Conservation (phyloP, 2,888 invertebrate genomes). For the Xestia rhomboidea region DNA sequence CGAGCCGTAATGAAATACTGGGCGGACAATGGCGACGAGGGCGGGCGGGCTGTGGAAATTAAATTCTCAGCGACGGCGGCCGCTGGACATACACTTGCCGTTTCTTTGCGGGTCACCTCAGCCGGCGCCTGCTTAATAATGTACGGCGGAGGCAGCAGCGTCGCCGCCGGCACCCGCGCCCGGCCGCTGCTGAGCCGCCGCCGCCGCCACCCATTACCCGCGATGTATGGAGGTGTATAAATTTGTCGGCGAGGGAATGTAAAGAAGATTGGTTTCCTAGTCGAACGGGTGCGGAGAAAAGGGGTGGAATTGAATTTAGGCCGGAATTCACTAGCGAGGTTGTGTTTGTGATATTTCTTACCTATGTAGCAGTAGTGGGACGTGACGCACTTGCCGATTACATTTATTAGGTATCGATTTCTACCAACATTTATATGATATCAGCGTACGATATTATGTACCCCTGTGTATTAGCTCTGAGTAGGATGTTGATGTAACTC, state of each 20-base stretch:
- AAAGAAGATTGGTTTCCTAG: conserved; percentile 89
- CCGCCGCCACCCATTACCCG: conserved; percentile 74
- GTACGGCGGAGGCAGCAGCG: conserved; percentile 72
- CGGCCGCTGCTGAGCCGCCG: conserved; percentile 62
- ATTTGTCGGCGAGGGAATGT: conserved; percentile 90
- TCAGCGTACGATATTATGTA: conserved; percentile 54
- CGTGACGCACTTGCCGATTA: conserved; percentile 83
- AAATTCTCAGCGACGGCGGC: conserved; percentile 86
- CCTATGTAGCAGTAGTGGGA: conserved; percentile 78
- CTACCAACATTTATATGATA: conserved; percentile 63
- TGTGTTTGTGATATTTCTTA: conserved; percentile 87
- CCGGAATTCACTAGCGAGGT: conserved; percentile 84
- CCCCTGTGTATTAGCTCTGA: conserved; percentile 39
- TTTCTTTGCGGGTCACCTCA: conserved; percentile 82
- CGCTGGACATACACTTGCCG: conserved; percentile 80
- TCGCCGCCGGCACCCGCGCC: conserved; percentile 62
- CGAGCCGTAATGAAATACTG: conserved; percentile 90
- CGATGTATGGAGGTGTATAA: conserved; percentile 88
- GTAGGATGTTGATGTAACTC: conserved; percentile 22
- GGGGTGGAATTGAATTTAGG: conserved; percentile 90
- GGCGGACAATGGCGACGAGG: conserved; percentile 89
- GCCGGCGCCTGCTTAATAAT: conserved; percentile 83
- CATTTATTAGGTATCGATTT: conserved; percentile 79
- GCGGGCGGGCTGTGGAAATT: conserved; percentile 88
- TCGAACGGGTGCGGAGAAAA: conserved; percentile 83